phyloP scores from a whole-genome alignment of 2,888 invertebrate genomes.

The Volucella inanis region DNA sequence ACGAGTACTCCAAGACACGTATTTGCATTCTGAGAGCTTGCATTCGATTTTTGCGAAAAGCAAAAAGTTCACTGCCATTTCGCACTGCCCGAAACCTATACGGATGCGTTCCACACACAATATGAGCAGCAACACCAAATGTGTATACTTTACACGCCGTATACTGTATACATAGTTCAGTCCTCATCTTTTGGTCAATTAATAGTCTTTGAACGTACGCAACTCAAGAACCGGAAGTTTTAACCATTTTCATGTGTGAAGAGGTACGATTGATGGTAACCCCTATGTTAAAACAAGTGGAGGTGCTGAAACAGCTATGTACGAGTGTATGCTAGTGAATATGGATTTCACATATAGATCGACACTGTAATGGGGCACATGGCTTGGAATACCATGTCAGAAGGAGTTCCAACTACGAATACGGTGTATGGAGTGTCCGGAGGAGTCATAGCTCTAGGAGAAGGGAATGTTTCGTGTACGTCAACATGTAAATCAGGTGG shows the following conservation, averaged over 20 bases:
- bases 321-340: constrained; percentile 55
- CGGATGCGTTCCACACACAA: constrained; percentile 4
- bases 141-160: constrained; percentile 7
- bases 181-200: constrained; percentile 57
- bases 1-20: constrained; percentile 8
- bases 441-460: constrained; percentile 24
- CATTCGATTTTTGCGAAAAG: constrained; percentile 34
- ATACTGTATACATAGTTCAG: neutral
- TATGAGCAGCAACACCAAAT: constrained; percentile 10
- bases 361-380: constrained; percentile 61
- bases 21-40: constrained; percentile 51
- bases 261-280: constrained; percentile 16
- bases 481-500: constrained; percentile 75
- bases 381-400: constrained; percentile 12
- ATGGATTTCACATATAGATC: constrained; percentile 58
- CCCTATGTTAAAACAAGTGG: neutral
- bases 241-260: constrained; percentile 62
- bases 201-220: constrained; percentile 69
- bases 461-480: constrained; percentile 63
- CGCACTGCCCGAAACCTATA: constrained; percentile 1
- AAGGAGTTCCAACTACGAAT: neutral
- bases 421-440: constrained; percentile 1
- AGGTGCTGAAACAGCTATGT: constrained; percentile 42
- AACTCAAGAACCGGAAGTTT: constrained; percentile 72
- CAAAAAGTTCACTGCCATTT: constrained; percentile 30